Conservation (phyloP, 2,888 invertebrate genomes). For the Pachymerium ferrugineum region DNA sequence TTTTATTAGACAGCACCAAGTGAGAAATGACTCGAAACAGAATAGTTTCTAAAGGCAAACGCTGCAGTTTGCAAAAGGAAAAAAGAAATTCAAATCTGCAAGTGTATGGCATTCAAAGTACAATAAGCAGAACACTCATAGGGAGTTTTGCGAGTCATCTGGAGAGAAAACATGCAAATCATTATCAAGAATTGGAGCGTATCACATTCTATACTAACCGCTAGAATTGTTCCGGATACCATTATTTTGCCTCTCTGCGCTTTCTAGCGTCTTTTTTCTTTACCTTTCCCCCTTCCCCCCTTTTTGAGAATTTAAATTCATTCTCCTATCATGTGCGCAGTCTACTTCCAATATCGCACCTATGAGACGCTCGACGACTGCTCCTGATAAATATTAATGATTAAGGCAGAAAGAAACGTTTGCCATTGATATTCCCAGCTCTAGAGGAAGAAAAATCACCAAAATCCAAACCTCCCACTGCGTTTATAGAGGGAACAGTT, state of each 20-base stretch:
- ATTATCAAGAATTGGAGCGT: background rate
- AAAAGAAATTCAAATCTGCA: background rate
- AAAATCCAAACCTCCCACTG: slow-evolving; percentile 22
- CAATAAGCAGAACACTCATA: background rate
- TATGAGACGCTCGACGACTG: slow-evolving; percentile 21
- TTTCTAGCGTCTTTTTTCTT: background rate
- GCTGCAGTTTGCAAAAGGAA: background rate
- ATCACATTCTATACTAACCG: background rate
- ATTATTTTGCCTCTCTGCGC: background rate
- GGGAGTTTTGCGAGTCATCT: background rate
- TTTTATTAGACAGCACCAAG: slow-evolving; percentile 17
- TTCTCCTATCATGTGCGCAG: slow-evolving; percentile 12
- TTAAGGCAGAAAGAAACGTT: slow-evolving; percentile 19
- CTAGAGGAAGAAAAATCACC: background rate
- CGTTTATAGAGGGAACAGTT: background rate
- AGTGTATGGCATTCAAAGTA: background rate
- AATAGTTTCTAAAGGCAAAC: background rate
- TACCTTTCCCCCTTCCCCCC: background rate
- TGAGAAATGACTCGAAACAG: background rate
- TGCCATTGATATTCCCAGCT: slow-evolving; percentile 11
- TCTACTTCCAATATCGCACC: slow-evolving; percentile 19
- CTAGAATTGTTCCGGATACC: background rate
- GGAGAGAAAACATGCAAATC: background rate
- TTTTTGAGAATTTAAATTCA: slow-evolving; percentile 21
- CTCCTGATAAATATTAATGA: slow-evolving; percentile 22